These are phyloP conservation scores for Erinaceus europaeus DNA, from an alignment of 2,113 vertebrate genomes.

Conservation along the genomic window DNA sequence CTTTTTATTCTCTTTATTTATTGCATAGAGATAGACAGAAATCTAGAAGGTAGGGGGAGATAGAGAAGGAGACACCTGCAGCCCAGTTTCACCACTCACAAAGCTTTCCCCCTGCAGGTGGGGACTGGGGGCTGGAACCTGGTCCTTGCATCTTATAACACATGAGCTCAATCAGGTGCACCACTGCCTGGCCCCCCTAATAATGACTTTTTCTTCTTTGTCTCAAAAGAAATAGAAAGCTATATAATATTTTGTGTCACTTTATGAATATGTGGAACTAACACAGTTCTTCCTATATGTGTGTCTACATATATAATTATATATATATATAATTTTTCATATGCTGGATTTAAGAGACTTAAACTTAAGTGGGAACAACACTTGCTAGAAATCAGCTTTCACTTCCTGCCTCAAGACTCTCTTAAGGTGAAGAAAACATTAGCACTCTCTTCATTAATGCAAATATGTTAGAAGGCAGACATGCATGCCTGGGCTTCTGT, in stretches of 20 bases:
- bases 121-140: too few relatives aligned
- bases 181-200: too few relatives aligned
- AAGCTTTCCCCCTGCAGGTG: too few relatives aligned
- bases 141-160: too few relatives aligned
- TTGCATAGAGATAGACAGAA: too few relatives aligned
- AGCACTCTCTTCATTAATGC: not conserved
- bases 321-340: not conserved
- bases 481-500: not conserved
- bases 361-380: not conserved
- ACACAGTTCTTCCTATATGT: not conserved
- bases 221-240: not conserved
- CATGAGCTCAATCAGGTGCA: too few relatives aligned
- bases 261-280: not conserved
- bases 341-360: not conserved
- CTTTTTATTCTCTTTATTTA: too few relatives aligned
- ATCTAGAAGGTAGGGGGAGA: too few relatives aligned
- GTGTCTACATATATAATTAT: too few relatives aligned
- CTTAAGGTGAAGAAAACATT: not conserved
- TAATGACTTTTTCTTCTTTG: conserved; percentile 19
- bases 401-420: not conserved
- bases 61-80: too few relatives aligned
- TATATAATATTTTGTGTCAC: not conserved
- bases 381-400: not conserved
- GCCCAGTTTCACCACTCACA: too few relatives aligned
- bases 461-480: not conserved